These are phyloP conservation scores for Plagodis pulveraria DNA, from an alignment of 2,888 invertebrate genomes.

Conservation along the genomic window DNA sequence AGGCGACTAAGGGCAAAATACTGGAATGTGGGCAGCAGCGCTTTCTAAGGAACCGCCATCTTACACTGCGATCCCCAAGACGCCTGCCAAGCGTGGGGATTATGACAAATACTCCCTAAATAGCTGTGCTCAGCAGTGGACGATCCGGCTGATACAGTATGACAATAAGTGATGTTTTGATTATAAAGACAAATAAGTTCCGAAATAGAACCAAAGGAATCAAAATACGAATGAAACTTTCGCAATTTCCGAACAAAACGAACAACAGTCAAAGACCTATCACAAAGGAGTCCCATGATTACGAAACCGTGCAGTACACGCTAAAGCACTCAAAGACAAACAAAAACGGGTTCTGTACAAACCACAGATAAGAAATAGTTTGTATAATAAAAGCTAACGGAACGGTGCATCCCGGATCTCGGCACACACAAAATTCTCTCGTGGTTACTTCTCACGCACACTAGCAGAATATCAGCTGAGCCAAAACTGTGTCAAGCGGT, in stretches of 20 bases:
- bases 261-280: constrained; percentile 43
- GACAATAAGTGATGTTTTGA: no score
- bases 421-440: constrained; percentile 51
- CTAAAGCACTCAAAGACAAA: constrained; percentile 22
- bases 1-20: no score
- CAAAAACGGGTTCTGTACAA: constrained; percentile 16
- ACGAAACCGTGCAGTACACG: constrained; percentile 25
- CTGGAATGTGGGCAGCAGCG: no score
- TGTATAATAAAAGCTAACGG: constrained; percentile 25
- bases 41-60: no score
- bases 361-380: background rate
- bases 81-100: no score
- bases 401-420: constrained; percentile 72
- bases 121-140: no score
- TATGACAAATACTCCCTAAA: no score
- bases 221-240: constrained; percentile 4
- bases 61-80: no score
- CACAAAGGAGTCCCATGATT: constrained; percentile 40
- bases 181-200: no score
- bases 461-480: constrained; percentile 69
- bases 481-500: constrained; percentile 78
- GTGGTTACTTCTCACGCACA: constrained; percentile 52
- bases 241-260: constrained; percentile 12
- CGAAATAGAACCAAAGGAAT: background rate
- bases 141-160: no score